Conservation (phyloP, 2,113 vertebrate species). For the Lophochroa leadbeateri region DNA sequence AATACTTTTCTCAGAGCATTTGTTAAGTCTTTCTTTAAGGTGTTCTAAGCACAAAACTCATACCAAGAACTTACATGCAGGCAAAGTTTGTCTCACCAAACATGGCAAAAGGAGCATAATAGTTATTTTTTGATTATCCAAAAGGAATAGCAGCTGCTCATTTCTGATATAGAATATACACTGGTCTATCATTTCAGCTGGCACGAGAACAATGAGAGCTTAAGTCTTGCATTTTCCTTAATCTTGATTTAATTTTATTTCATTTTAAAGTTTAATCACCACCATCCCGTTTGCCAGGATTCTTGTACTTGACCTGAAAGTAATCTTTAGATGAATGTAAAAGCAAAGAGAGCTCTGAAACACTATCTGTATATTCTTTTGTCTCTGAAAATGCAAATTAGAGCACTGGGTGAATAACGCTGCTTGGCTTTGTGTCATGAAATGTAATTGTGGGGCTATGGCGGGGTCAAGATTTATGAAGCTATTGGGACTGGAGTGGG, state of each 20-base stretch:
- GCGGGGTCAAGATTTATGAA: slow-evolving; percentile 76
- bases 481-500: slow-evolving; percentile 61
- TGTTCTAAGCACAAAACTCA: not conserved
- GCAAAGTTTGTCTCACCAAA: not conserved
- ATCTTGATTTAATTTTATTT: slow-evolving; percentile 69
- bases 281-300: slow-evolving; percentile 47
- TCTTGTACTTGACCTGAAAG: slow-evolving; percentile 69
- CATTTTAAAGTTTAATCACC: slow-evolving; percentile 62
- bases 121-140: not conserved
- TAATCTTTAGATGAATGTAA: slow-evolving; percentile 65
- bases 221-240: slow-evolving; percentile 54
- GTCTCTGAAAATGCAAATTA: slow-evolving; percentile 75
- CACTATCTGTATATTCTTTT: slow-evolving; percentile 69
- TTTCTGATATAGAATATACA: slow-evolving; percentile 62
- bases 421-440: slow-evolving; percentile 73
- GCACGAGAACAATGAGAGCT: slow-evolving; percentile 59
- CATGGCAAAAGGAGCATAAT: not conserved
- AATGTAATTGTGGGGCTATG: slow-evolving; percentile 62
- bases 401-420: slow-evolving; percentile 67
- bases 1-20: not conserved
- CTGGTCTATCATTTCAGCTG: slow-evolving; percentile 56
- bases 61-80: not conserved
- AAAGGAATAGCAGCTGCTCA: slow-evolving; percentile 52
- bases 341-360: slow-evolving; percentile 68
- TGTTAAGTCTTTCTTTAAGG: not conserved